Evolutionary conservation across 2,888 invertebrate species (phyloP), one percentile per base, ranked within the genome.

Genomic region (Scrobipalpa costella): DNA sequence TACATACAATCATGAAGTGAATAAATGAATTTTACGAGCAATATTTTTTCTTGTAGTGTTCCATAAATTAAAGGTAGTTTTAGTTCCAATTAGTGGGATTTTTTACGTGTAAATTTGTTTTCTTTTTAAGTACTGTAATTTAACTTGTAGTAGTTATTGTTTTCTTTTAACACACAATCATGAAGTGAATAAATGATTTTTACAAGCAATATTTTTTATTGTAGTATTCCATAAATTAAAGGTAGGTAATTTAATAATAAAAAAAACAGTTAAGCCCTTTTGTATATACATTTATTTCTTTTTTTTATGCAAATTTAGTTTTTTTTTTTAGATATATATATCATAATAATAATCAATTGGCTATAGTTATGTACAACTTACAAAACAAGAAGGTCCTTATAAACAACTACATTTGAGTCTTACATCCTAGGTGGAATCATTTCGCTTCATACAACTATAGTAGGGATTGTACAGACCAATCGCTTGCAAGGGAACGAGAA

Each of bases 371-470:
- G 79, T 90, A 90, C 90, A 90, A 83, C 83, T 86, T 85, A 87
- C 68, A 83, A 73, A 81, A 73, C 76, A 71, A 81, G 80, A 85
- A 84, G 77, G 81, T 86, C 80, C 87, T 86, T 86, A 87, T 27
- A 71, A 79, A 77, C 76, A 84, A 81, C 83, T 86, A 88, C 82
- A 83, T 82, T 79, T 85, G 85, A 86, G 86, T 85, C 90, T 89
- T 90, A 89, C 72, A 67, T 78, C 63, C 88, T 90, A 90, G 79
- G 85, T 90, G 90, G 90, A 90, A 90, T 88, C 77, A 85, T 83
- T 82, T 82, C 77, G 72, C 78, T 55, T 70, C 69, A 67, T 68
- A 64, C 21, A 34, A 40, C 63, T 36, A 59, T 36, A 34, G 17
- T 40, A 55, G 36, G 17, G 34, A 27, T 55, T 27, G 55, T 55